Base-by-base conservation (phyloP, 2,797 vertebrate species). In the Eospalax fontanierii region DNA sequence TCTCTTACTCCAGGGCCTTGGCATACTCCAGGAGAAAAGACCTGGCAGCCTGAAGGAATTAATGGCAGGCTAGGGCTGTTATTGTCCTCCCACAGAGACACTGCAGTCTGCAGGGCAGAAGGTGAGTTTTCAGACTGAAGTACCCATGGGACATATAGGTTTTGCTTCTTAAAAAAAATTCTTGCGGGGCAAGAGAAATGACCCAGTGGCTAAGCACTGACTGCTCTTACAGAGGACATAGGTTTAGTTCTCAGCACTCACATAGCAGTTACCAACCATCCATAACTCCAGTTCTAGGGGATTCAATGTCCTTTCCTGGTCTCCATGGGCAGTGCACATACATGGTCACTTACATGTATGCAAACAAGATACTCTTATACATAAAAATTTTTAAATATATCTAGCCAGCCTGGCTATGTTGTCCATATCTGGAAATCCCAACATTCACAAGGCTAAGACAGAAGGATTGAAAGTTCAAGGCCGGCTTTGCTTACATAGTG, bases 71-170 rank as follows among this genome's bases (percentile, higher is more conserved):
- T 63, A 63, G 40, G 11, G 18, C 21, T 73, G 70, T 94, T 46
- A 91, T 90, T 92, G 93, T 92, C 95, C 82, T 94, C 96, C 94
- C 83, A 86, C 91, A 38, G 81, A 87, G 85, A 95, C 85, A 93
- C 82, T 92, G 88, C 90, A 80, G 50, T 83, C 68, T 46, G 12
- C 14, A 90, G 40, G 87, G 68, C 70, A 92, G 84, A 78, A 89
- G 75, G 92, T 65, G 81, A 94, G 84, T 87, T 90, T 96, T 92
- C 87, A 94, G 74, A 91, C 87, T 35, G 46, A 87, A 84, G 79
- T 12, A 6, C 24, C 93, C 61, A 30, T 19, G 38, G 40, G 54
- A 88, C 9, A 0, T 6, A 24, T 16, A 33, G 43, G 18, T 87
- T 90, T 84, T 75, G 70, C 84, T 35, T 12, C 85, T 68, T 65